Evolutionary conservation across 2,113 vertebrate species (phyloP), one percentile per base, ranked within the genome.

Genomic region (Pelodiscus sinensis): DNA sequence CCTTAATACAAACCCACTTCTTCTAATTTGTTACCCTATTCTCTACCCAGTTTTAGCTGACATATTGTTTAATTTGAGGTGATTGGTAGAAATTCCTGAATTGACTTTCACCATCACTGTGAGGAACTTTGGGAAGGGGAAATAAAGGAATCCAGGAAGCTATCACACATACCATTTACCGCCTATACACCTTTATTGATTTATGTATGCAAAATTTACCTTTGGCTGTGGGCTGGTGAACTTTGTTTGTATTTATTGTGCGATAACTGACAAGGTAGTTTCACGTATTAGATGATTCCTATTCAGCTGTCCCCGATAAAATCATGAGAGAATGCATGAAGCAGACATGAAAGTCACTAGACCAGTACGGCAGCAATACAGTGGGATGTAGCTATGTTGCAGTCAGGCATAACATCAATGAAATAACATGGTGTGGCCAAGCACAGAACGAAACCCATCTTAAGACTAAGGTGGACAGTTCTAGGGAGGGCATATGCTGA

Each of bases 181-280:
- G 94, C 84, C 60, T 92, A 81, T 92, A 57, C 55, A 91, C 58
- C 75, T 79, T 44, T 91, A 71, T 81, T 82, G 77, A 95, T 94
- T 97, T 95, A 91, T 81, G 80, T 77, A 79, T 82, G 68, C 75
- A 62, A 15, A 89, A 79, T 22, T 80, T 96, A 88, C 62, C 81
- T 95, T 93, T 6, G 89, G 13, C 75, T 71, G 5, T 88, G 86
- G 84, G 80, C 84, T 84, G 44, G 88, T 87, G 89, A 93, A 84
- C n/a, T 0, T 0, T 85, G 88, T 96, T 93, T 95, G 55, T 92
- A 94, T 92, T 86, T 90, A 96, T 97, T 97, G 79, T n/a, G 86
- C 57, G 95, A 96, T 35, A 90, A 25, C 80, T 93, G 90, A 89
- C 84, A 93, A 90, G 87, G 84, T 22, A 93, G 81, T 19, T 3